phyloP scores from a whole-genome alignment of 2,113 vertebrate species.

The Mormoops blainvillei region DNA sequence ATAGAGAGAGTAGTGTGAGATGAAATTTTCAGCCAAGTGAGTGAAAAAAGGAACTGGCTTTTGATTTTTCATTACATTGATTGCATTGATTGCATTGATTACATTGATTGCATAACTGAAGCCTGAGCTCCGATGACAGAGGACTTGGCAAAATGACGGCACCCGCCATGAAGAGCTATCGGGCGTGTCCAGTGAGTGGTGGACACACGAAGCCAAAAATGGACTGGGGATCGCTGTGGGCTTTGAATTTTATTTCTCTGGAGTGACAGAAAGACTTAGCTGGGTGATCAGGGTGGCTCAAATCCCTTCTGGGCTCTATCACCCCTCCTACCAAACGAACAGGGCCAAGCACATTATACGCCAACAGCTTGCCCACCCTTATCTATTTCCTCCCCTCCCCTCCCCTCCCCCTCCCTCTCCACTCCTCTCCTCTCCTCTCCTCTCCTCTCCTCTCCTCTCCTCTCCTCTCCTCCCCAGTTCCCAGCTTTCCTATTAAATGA shows the following conservation, averaged over 20 bases:
- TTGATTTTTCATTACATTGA: not conserved
- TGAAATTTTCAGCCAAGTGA: not conserved
- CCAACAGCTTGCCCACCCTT: fast-evolving
- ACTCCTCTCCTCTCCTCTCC: not conserved
- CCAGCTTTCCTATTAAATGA: not conserved
- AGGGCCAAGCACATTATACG: fast-evolving
- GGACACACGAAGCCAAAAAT: not conserved
- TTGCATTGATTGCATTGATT: too few relatives aligned
- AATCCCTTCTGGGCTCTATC: fast-evolving
- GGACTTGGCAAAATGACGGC: not conserved
- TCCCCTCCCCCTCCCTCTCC: too few relatives aligned
- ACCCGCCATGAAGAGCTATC: not conserved
- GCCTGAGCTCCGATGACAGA: not conserved
- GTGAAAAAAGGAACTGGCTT: not conserved
- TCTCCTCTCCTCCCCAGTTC: too few relatives aligned
- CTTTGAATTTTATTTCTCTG: not conserved
- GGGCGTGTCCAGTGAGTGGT: not conserved
- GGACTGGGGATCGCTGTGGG: not conserved
- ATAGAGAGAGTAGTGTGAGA: not conserved
- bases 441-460: fast-evolving
- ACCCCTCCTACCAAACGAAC: fast-evolving
- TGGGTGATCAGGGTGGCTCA: not conserved
- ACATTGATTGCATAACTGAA: not conserved
- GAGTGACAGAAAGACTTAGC: not conserved
- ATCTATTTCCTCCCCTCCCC: not conserved